phyloP scores from a whole-genome alignment of 92 coral and sea anemone species.

The Diadumene lineata region DNA sequence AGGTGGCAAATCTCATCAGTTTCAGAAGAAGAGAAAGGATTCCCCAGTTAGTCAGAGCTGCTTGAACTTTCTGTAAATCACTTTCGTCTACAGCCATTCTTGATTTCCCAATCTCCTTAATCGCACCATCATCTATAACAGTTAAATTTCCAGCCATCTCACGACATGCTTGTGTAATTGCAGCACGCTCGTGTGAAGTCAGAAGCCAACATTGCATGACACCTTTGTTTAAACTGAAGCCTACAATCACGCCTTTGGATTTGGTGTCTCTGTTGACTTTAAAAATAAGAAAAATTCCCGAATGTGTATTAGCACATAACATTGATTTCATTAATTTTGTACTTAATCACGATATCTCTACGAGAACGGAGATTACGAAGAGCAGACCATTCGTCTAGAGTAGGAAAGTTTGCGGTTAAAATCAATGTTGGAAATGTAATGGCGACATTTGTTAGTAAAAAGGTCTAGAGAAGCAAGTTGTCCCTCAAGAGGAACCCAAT shows the following conservation, averaged over 20 bases:
- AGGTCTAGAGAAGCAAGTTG: too few relatives aligned
- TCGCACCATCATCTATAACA: conserved; percentile 25
- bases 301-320: neutral
- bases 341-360: too few relatives aligned
- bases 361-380: too few relatives aligned
- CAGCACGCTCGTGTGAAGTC: conserved; percentile 64
- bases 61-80: conserved; percentile 31
- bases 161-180: conserved; percentile 39
- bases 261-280: conserved; percentile 40
- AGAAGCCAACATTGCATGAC: conserved; percentile 60
- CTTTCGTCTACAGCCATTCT: conserved; percentile 29
- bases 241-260: conserved; percentile 20
- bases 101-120: conserved; percentile 25
- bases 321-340: neutral
- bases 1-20: conserved; percentile 40
- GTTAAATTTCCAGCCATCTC: conserved; percentile 46
- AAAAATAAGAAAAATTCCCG: too few relatives aligned
- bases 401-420: too few relatives aligned
- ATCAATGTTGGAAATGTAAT: too few relatives aligned
- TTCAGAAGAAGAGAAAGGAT: conserved; percentile 35
- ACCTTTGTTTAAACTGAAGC: conserved; percentile 37
- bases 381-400: too few relatives aligned
- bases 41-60: conserved; percentile 20
- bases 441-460: too few relatives aligned
- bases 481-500: too few relatives aligned